phyloP scores from a whole-genome alignment of 2,797 vertebrate species.

The Enteromius unitaeniatus region DNA sequence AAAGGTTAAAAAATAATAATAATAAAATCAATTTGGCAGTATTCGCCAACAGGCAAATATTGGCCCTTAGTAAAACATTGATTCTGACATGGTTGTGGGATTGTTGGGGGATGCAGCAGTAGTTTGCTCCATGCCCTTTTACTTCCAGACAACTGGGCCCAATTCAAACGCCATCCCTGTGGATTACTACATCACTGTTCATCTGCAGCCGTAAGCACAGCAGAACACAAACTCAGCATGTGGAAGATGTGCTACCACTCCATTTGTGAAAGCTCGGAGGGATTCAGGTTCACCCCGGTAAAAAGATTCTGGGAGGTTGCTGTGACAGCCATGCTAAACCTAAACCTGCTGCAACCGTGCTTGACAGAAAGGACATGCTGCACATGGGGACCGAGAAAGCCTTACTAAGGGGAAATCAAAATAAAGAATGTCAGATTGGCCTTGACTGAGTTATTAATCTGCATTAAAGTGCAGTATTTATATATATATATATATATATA shows the following conservation, averaged over 20 bases:
- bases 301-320: not conserved
- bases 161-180: not conserved
- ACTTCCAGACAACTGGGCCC: slow-evolving; percentile 23
- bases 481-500: no score
- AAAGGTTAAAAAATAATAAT: no score
- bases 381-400: not conserved
- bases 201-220: slow-evolving; percentile 19
- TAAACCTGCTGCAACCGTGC: not conserved
- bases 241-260: slow-evolving; percentile 16
- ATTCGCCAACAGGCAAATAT: no score
- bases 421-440: not conserved
- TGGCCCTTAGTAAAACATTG: not conserved
- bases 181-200: slow-evolving; percentile 22
- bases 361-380: not conserved
- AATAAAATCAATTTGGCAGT: no score
- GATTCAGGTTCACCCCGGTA: slow-evolving; percentile 10
- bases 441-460: not conserved
- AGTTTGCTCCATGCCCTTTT: not conserved
- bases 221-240: slow-evolving; percentile 40
- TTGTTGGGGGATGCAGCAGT: not conserved
- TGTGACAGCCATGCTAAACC: slow-evolving; percentile 10
- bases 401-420: not conserved
- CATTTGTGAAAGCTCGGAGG: slow-evolving; percentile 24
- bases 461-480: not conserved
- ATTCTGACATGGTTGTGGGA: not conserved